These are phyloP conservation scores for Melinaea menophilus DNA, from an alignment of 2,888 invertebrate species.

Conservation along the genomic window DNA sequence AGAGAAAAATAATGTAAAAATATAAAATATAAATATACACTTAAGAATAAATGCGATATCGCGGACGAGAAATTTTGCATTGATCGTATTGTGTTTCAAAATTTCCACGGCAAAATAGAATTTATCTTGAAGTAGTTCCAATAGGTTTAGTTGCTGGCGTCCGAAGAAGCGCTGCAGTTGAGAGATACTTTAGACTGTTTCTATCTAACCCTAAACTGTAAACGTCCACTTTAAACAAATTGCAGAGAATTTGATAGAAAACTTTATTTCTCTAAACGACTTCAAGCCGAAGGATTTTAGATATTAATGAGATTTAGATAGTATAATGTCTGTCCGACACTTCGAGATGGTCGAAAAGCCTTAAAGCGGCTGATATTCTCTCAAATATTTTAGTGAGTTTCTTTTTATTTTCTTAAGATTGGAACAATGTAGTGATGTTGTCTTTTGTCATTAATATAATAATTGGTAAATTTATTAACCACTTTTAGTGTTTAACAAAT, in stretches of 20 bases:
- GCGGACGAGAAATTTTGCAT: too few relatives aligned
- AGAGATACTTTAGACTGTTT: conserved; percentile 37
- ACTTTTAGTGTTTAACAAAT: too few relatives aligned
- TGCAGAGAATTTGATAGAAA: conserved; percentile 26
- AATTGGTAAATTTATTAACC: too few relatives aligned
- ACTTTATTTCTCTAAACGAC: conserved; percentile 24
- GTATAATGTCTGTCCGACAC: conserved; percentile 3
- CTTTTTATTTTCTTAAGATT: too few relatives aligned
- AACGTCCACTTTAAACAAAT: conserved; percentile 32
- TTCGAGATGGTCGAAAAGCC: too few relatives aligned
- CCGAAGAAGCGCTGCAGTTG: conserved; percentile 30
- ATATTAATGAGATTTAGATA: conserved; percentile 26
- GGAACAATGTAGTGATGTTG: too few relatives aligned
- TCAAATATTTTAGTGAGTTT: too few relatives aligned
- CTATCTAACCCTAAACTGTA: conserved; percentile 30
- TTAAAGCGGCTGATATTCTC: too few relatives aligned
- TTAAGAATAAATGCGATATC: too few relatives aligned
- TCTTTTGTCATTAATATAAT: too few relatives aligned
- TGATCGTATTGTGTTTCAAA: conserved; percentile 22
- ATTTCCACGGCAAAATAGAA: conserved; percentile 22
- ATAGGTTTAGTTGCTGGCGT: conserved; percentile 31
- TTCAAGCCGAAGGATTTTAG: conserved; percentile 20
- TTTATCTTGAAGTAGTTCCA: conserved; percentile 27
- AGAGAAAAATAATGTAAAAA: too few relatives aligned
- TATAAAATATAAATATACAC: too few relatives aligned